These are phyloP conservation scores for Dufourea novaeangliae DNA, from an alignment of 1,140 invertebrate species.

Conservation along the genomic window DNA sequence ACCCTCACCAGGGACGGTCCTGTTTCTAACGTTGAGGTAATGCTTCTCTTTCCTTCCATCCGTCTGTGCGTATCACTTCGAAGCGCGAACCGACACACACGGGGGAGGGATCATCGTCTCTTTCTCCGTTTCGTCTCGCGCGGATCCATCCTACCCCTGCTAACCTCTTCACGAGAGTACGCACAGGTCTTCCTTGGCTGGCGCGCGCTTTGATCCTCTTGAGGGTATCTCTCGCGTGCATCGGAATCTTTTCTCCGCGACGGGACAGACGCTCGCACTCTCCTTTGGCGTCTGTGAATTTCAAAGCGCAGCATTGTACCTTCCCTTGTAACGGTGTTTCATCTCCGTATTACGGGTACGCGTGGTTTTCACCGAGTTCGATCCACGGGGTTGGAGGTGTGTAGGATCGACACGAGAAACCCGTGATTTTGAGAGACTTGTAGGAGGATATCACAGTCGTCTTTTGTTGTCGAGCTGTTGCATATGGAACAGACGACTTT, in stretches of 20 bases:
- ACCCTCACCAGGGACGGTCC: too few species aligned
- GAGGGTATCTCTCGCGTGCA: slow-evolving; percentile 27
- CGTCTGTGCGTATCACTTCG: too few species aligned
- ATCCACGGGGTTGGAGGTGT: background rate
- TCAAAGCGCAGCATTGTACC: slow-evolving; percentile 34
- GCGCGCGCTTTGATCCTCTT: slow-evolving; percentile 42
- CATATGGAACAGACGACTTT: too few species aligned
- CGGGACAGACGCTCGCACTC: slow-evolving; percentile 17
- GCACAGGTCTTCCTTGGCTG: slow-evolving; percentile 13
- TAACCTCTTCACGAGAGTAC: too few species aligned
- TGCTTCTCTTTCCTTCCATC: slow-evolving; percentile 21
- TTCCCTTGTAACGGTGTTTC: slow-evolving; percentile 35
- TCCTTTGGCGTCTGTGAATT: slow-evolving; percentile 30
- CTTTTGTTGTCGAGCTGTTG: too few species aligned
- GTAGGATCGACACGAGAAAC: slow-evolving; percentile 8
- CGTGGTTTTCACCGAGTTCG: background rate
- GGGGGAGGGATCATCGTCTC: too few species aligned
- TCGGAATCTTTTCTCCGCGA: slow-evolving; percentile 42
- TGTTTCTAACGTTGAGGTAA: slow-evolving; percentile 16
- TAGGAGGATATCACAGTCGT: background rate
- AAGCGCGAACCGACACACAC: too few species aligned
- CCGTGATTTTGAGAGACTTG: background rate
- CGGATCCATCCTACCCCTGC: slow-evolving; percentile 8
- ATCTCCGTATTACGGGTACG: slow-evolving; percentile 36
- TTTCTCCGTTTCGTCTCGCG: background rate